Percentiles rank a stretch among this genome's conserved stretches.
These are phyloP conservation scores for Chesias legatella DNA, from an alignment of 2,888 invertebrate genomes.

Conservation along the genomic window DNA sequence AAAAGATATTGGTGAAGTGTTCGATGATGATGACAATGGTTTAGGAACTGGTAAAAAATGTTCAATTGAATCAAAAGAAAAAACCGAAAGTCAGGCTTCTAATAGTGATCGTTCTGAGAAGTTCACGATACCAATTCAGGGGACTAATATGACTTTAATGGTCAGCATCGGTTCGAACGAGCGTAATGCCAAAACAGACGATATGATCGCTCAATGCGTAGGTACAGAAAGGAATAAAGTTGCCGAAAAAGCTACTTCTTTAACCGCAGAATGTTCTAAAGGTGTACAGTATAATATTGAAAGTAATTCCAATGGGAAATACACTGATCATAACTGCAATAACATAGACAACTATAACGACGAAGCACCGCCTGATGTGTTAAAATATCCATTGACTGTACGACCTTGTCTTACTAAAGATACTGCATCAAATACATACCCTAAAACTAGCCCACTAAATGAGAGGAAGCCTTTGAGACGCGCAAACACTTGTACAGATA, in stretches of 20 bases:
- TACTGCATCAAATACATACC: slow-evolving; percentile 45
- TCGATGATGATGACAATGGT: slow-evolving; percentile 6
- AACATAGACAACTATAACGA: no score
- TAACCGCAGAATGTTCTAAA: slow-evolving; percentile 52
- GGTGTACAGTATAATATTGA: slow-evolving; percentile 42
- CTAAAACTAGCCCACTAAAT: slow-evolving; percentile 36
- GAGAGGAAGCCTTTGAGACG: slow-evolving; percentile 44
- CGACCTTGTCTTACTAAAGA: slow-evolving; percentile 24
- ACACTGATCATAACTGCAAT: slow-evolving; percentile 20
- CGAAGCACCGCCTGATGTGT: slow-evolving; percentile 2
- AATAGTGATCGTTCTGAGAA: slow-evolving; percentile 36
- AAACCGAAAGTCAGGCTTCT: slow-evolving; percentile 3
- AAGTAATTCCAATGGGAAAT: slow-evolving; percentile 3
- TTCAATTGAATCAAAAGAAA: slow-evolving; percentile 9
- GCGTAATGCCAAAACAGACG: slow-evolving; percentile 13
- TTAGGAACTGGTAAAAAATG: slow-evolving; percentile 9
- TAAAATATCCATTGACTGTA: slow-evolving; percentile 10
- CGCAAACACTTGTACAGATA: slow-evolving; percentile 48
- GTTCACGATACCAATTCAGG: slow-evolving; percentile 61
- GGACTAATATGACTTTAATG: slow-evolving; percentile 68
- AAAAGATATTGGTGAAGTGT: slow-evolving; percentile 14
- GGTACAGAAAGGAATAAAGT: slow-evolving; percentile 36
- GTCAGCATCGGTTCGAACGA: slow-evolving; percentile 43
- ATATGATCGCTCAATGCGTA: slow-evolving; percentile 31
- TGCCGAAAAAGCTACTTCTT: slow-evolving; percentile 46